Evolutionary conservation across 2,888 invertebrate genomes (phyloP), one percentile per base, ranked within the genome.

Genomic region (Tachystola acroxantha): DNA sequence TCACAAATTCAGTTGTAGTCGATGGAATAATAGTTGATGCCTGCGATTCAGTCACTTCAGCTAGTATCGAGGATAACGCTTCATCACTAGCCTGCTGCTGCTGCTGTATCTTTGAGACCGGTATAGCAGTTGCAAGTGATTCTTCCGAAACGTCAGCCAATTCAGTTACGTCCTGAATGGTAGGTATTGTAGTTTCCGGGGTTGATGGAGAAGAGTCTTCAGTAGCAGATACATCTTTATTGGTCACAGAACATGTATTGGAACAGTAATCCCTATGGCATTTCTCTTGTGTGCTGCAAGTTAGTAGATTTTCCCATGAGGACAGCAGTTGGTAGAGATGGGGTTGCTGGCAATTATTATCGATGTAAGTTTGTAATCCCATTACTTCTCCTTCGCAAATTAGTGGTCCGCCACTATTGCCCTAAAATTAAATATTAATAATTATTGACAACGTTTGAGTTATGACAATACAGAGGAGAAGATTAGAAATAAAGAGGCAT

Each of bases 381-480:
- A 64, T 46, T 4, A 84, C 61, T 33, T 74, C 61, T 13, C 52
- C 53, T 12, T 73, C 73, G 46, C 85, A 85, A 24, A 86, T 50
- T 0, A 86, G 62, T 7, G 86, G 84, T 5, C 82, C 84, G 14
- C 86, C 86, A 20, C 72, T 64, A 48, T 80, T 84, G 25, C 78
- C 78, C 86, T 86, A 48, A 11, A 47, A 46, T 35, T 20, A 10
- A 10, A 27, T n/a, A n/a, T n/a, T n/a, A n/a, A n/a, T n/a, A n/a
- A n/a, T n/a, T n/a, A n/a, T 30, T n/a, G n/a, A n/a, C n/a, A n/a
- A n/a, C n/a, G n/a, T n/a, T n/a, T n/a, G n/a, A n/a, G n/a, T n/a
- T n/a, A n/a, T n/a, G n/a, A n/a, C n/a, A n/a, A n/a, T n/a, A n/a
- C n/a, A n/a, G n/a, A n/a, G n/a, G n/a, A n/a, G n/a, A n/a, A n/a